Conservation (phyloP, 2,888 invertebrate genomes). For the Bhutanitis thaidina region DNA sequence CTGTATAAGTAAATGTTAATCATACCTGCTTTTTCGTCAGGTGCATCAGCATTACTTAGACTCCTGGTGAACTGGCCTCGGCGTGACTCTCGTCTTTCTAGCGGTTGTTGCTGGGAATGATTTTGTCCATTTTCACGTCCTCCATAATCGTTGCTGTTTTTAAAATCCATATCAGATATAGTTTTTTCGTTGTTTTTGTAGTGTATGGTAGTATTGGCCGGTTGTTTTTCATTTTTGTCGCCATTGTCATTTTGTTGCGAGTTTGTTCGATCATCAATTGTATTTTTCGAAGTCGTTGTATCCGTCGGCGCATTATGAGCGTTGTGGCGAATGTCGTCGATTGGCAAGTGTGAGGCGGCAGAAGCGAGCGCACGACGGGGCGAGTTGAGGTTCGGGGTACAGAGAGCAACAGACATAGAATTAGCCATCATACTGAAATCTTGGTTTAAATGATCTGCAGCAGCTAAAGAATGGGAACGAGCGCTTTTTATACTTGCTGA, state of each 20-base stretch:
- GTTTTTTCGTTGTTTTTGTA: slow-evolving; percentile 45
- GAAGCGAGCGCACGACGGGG: slow-evolving; percentile 68
- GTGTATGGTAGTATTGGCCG: slow-evolving; percentile 27
- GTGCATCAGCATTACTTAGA: slow-evolving; percentile 89
- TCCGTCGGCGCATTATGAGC: slow-evolving; percentile 39
- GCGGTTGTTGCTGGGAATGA: slow-evolving; percentile 72
- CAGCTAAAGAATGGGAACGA: slow-evolving; percentile 58
- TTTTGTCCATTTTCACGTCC: slow-evolving; percentile 78
- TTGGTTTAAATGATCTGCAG: slow-evolving; percentile 55
- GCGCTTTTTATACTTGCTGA: slow-evolving; percentile 60
- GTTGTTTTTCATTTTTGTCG: slow-evolving; percentile 26
- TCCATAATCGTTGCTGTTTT: slow-evolving; percentile 81
- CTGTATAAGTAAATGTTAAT: neutral
- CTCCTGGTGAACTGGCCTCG: slow-evolving; percentile 86
- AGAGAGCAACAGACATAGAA: slow-evolving; percentile 78
- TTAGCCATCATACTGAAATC: slow-evolving; percentile 78
- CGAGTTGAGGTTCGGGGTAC: slow-evolving; percentile 77
- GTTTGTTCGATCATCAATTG: slow-evolving; percentile 17
- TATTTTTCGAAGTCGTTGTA: slow-evolving; percentile 24
- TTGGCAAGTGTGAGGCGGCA: slow-evolving; percentile 57
- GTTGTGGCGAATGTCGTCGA: slow-evolving; percentile 51
- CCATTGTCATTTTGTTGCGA: slow-evolving; percentile 21
- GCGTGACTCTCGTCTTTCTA: slow-evolving; percentile 77
- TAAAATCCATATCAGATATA: slow-evolving; percentile 30
- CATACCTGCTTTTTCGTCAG: slow-evolving; percentile 88